A percentile compares a stretch with the other conserved stretches of the same genome.
phyloP scores from a whole-genome alignment of 2,113 vertebrate species.

The Hippocampus mohnikei region DNA sequence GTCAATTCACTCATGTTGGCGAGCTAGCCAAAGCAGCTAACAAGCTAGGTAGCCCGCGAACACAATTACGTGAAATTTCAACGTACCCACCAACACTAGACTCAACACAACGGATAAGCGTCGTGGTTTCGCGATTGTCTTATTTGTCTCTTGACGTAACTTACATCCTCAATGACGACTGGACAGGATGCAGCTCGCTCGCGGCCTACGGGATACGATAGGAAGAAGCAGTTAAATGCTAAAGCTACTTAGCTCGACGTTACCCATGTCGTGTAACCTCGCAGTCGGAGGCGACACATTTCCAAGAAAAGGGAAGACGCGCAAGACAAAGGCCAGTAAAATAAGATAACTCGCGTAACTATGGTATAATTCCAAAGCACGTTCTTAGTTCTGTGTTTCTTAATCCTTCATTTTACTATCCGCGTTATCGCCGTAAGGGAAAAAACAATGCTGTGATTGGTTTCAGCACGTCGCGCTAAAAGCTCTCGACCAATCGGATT shows the following conservation, averaged over 20 bases:
- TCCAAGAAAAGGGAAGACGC: conserved; percentile 1
- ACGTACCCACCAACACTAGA: not conserved
- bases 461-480: conserved; percentile 67
- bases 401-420: conserved; percentile 66
- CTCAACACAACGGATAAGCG: not conserved
- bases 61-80: conserved; percentile 12
- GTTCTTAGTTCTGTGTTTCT: conserved; percentile 59
- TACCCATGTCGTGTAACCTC: conserved; percentile 27
- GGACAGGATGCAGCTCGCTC: conserved; percentile 47
- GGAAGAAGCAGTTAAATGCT: conserved; percentile 46
- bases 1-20: conserved; percentile 70
- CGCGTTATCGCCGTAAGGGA: conserved; percentile 55
- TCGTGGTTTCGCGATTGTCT: not conserved
- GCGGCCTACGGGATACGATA: conserved; percentile 47
- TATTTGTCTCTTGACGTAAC: not conserved
- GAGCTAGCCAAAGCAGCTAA: conserved; percentile 39
- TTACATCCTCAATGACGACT: conserved; percentile 36
- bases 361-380: not conserved
- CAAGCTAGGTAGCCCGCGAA: conserved; percentile 38
- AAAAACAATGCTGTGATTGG: conserved; percentile 74
- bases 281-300: conserved; percentile 14
- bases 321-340: not conserved
- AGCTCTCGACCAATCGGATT: conserved; percentile 57
- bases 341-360: not conserved
- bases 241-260: conserved; percentile 49